A percentile compares a stretch with the other conserved stretches of the same genome.
Evolutionary conservation across 2,888 invertebrate species (phyloP).

Genomic region (Bruchidius siliquastri): DNA sequence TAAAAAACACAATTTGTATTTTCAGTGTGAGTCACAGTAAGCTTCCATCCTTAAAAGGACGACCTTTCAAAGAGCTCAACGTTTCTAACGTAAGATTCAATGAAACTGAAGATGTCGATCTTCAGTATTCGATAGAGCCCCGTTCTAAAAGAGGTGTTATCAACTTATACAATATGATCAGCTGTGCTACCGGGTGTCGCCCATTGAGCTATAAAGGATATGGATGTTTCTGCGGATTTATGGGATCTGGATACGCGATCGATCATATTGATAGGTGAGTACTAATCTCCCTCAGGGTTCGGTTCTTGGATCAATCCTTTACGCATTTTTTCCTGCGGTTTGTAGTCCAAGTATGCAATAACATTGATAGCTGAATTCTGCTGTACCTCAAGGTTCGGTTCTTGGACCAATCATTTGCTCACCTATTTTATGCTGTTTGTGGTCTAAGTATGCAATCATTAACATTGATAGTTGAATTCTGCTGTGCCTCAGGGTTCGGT

Average conservation of each 20-base stretch:
- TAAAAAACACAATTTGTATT: not conserved
- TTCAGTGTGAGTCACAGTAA: not conserved
- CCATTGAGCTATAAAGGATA: slow-evolving; percentile 81
- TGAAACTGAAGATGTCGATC: not conserved
- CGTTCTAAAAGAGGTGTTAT: slow-evolving; percentile 66
- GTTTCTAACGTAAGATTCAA: not conserved
- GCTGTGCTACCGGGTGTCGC: slow-evolving; percentile 80
- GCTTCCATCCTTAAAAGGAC: not conserved
- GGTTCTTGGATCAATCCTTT: not conserved
- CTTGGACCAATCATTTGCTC: no score
- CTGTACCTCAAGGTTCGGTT: no score
- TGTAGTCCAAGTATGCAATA: no score
- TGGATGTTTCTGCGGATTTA: slow-evolving; percentile 85
- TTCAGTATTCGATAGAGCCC: not conserved
- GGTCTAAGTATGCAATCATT: no score
- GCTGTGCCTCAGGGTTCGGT: no score
- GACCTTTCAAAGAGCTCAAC: not conserved
- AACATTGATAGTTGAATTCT: no score
- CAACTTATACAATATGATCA: slow-evolving; percentile 81
- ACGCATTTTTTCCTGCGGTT: no score
- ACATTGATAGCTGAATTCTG: no score
- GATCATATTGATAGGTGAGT: slow-evolving; percentile 75
- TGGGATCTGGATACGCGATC: slow-evolving; percentile 72
- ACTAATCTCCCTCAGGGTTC: no score
- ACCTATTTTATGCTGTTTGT: no score